phyloP scores from a whole-genome alignment of 2,113 vertebrate genomes.

The Dicrurus megarhynchus region DNA sequence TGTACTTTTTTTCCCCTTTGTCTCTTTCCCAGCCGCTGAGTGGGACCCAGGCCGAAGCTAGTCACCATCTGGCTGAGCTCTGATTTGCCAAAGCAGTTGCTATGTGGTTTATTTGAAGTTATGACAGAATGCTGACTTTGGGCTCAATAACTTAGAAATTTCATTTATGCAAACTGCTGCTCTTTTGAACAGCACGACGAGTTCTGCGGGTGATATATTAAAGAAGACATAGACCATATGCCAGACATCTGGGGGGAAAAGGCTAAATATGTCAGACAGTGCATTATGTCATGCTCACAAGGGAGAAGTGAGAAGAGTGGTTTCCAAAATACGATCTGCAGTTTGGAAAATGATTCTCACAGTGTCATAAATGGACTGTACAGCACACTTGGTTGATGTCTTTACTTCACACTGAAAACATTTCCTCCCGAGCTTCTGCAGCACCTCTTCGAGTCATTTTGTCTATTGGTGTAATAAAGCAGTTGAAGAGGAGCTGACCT shows the following conservation, averaged over 20 bases:
- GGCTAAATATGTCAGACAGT: slow-evolving; percentile 16
- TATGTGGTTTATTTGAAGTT: slow-evolving; percentile 53
- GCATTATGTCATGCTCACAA: slow-evolving; percentile 36
- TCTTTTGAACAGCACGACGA: neutral
- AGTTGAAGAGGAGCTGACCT: neutral
- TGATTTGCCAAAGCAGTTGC: slow-evolving; percentile 47
- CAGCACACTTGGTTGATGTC: neutral
- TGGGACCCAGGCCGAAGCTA: neutral
- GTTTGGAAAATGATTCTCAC: slow-evolving; percentile 11
- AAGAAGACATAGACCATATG: slow-evolving; percentile 44
- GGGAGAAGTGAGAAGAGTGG: neutral
- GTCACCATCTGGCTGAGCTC: neutral
- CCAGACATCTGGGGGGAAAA: slow-evolving; percentile 48
- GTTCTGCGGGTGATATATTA: neutral
- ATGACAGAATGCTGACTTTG: slow-evolving; percentile 39
- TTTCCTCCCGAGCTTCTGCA: slow-evolving; percentile 8
- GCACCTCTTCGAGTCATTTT: neutral
- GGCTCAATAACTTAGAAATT: slow-evolving; percentile 6
- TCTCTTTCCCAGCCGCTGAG: neutral
- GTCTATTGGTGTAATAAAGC: neutral
- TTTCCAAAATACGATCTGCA: slow-evolving; percentile 12
- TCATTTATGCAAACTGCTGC: slow-evolving; percentile 13
- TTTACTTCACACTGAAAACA: slow-evolving; percentile 25
- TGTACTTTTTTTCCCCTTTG: neutral
- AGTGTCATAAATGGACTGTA: slow-evolving; percentile 11